Evolutionary conservation across 2,113 vertebrate genomes (phyloP).

Genomic region (Colius striatus): DNA sequence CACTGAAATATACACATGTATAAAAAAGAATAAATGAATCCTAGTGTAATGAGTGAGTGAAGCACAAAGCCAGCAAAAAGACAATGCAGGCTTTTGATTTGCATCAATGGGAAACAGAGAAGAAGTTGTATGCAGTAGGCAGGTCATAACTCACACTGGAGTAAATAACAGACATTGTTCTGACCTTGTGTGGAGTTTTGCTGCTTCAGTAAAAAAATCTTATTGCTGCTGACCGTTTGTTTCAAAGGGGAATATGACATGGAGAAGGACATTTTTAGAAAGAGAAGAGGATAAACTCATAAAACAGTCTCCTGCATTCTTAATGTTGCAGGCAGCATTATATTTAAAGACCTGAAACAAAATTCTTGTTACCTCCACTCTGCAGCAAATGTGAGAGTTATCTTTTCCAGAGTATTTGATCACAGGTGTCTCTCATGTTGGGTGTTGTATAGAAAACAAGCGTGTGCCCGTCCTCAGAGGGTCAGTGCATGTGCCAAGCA

Average conservation of each 20-base stretch:
- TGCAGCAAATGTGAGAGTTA: background rate
- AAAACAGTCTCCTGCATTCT: background rate
- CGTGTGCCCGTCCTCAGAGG: background rate
- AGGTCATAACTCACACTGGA: conserved; percentile 22
- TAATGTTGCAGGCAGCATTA: background rate
- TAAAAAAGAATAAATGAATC: conserved; percentile 11
- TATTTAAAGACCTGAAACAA: background rate
- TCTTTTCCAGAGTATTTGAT: background rate
- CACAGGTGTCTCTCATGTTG: background rate
- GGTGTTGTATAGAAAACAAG: background rate
- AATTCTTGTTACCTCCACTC: background rate
- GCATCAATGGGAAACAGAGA: conserved; percentile 25
- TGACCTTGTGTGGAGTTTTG: conserved; percentile 39
- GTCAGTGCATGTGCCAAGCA: background rate
- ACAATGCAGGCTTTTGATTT: conserved; percentile 48
- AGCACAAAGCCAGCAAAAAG: conserved; percentile 36
- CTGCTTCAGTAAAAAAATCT: conserved; percentile 46
- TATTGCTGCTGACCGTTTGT: conserved; percentile 12
- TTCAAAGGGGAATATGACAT: background rate
- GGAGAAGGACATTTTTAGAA: background rate
- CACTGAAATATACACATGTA: background rate
- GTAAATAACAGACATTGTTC: conserved; percentile 59
- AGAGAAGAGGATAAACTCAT: background rate
- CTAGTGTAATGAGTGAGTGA: background rate
- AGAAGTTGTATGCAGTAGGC: background rate